A percentile compares a stretch with the other conserved stretches of the same genome.
These are phyloP conservation scores for Rhabdornis inornatus DNA, from an alignment of 2,113 vertebrate species.

Conservation along the genomic window DNA sequence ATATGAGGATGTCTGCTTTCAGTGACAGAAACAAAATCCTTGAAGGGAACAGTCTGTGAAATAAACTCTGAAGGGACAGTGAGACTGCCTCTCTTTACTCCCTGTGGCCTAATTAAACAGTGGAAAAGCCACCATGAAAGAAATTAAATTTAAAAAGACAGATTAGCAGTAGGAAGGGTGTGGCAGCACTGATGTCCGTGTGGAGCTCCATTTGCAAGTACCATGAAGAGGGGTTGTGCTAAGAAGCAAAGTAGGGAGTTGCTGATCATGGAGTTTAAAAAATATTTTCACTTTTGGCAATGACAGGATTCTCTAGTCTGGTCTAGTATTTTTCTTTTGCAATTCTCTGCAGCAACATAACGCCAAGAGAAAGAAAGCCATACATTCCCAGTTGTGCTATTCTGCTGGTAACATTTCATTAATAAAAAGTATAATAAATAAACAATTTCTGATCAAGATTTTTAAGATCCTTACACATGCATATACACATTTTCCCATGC, in stretches of 20 bases:
- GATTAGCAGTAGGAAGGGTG: conserved; percentile 78
- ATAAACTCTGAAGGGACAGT: conserved; percentile 52
- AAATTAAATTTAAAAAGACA: conserved; percentile 83
- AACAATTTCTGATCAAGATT: neutral
- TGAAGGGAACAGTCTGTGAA: conserved; percentile 44
- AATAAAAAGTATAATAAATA: neutral
- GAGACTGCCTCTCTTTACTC: conserved; percentile 65
- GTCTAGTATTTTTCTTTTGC: neutral
- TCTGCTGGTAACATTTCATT: neutral
- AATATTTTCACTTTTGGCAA: neutral
- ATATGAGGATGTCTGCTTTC: conserved; percentile 41
- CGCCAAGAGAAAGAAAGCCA: neutral
- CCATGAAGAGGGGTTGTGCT: neutral
- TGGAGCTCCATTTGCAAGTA: neutral
- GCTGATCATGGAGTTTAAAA: neutral
- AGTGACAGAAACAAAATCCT: conserved; percentile 56
- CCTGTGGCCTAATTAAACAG: conserved; percentile 81
- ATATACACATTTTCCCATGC: neutral
- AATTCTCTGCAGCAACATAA: neutral
- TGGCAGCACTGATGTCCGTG: neutral
- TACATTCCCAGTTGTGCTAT: neutral
- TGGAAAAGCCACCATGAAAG: conserved; percentile 72
- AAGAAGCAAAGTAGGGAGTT: neutral
- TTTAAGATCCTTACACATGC: neutral
- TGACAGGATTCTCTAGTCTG: neutral